Conservation (phyloP, 2,888 invertebrate genomes). For the Drosophila vallismaia region DNA sequence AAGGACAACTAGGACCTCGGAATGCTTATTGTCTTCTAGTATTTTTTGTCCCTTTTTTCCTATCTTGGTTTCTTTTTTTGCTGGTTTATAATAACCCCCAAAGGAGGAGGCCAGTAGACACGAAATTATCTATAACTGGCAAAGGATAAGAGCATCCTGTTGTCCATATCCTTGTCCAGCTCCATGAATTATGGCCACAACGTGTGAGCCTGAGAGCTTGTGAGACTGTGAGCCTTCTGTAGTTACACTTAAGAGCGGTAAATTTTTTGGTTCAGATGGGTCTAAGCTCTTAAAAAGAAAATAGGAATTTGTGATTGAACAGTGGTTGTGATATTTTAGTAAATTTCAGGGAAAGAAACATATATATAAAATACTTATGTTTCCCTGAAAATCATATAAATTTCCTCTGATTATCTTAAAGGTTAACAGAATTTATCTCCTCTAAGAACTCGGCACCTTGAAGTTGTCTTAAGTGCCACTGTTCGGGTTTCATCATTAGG, state of each 20-base stretch:
- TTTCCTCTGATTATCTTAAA: conserved; percentile 1
- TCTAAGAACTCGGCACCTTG: background rate
- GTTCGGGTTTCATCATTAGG: conserved; percentile 33
- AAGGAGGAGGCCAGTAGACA: conserved; percentile 23
- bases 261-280: conserved; percentile 18
- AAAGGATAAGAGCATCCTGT: conserved; percentile 64
- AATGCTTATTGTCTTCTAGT: conserved; percentile 25
- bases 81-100: conserved; percentile 41
- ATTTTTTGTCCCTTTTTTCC: background rate
- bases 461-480: conserved; percentile 16
- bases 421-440: background rate
- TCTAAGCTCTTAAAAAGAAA: background rate
- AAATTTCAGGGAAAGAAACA: no score
- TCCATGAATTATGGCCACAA: conserved; percentile 72
- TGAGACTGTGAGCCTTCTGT: conserved; percentile 53
- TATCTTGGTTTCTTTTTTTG: conserved; percentile 8
- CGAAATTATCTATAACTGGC: conserved; percentile 58
- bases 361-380: no score
- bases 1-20: conserved; percentile 33
- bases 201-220: conserved; percentile 62
- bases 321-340: background rate
- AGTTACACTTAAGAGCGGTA: conserved; percentile 67
- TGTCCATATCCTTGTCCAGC: conserved; percentile 53
- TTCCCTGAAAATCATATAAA: background rate
- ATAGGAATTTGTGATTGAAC: background rate